phyloP scores from a whole-genome alignment of 2,113 vertebrate species.

The Antechinus stuartii region DNA sequence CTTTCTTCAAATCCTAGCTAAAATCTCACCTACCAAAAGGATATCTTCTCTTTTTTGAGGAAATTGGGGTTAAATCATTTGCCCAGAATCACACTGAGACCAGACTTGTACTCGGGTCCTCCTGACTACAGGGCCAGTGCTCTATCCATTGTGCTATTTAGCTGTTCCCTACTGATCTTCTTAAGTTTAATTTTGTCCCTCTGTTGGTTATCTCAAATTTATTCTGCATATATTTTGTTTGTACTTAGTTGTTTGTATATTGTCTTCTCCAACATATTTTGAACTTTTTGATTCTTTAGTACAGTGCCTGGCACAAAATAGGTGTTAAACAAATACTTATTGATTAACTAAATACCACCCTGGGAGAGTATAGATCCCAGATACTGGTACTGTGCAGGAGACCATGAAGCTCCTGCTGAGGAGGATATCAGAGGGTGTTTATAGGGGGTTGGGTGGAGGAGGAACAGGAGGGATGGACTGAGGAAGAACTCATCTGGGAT shows the following conservation, averaged over 20 bases:
- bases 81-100: too few relatives aligned
- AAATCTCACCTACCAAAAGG: neutral
- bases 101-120: too few relatives aligned
- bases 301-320: neutral
- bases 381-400: neutral
- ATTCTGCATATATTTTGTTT: neutral
- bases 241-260: neutral
- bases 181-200: neutral
- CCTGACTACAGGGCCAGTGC: too few relatives aligned
- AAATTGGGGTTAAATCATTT: too few relatives aligned
- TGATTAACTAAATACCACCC: neutral
- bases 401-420: neutral
- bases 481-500: slow-evolving; percentile 3
- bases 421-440: neutral
- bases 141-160: too few relatives aligned
- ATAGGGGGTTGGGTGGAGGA: neutral
- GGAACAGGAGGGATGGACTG: neutral
- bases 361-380: neutral
- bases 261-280: neutral
- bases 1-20: neutral
- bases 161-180: neutral
- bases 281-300: neutral
- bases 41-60: too few relatives aligned
- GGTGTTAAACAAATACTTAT: neutral
- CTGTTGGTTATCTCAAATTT: neutral